Base-by-base conservation (phyloP, 1,140 invertebrate genomes). In the Pygmarrhopalites habei region DNA sequence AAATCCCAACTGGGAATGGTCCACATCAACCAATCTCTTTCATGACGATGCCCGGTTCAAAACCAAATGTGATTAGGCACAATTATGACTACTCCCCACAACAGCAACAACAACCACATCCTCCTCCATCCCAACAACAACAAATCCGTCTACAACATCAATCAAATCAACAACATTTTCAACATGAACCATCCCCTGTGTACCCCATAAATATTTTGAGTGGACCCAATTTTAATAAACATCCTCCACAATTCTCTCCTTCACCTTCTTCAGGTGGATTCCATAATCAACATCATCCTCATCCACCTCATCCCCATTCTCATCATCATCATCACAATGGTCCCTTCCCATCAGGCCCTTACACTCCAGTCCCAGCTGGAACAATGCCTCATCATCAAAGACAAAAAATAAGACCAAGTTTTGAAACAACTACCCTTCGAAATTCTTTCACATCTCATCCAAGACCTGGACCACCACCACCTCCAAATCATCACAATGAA, bases 21-120 rank as follows among this genome's bases (percentile, higher is more conserved):
- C 14, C 10, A 28, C 28, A 56, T 19, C 53, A 35, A 41, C 19
- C 53, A 7, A 32, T 56, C 35, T 56, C 53, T 4, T 56, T 56
- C 19, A 35, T 56, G 29, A 35, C 26, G 4, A 56, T 56, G 53
- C 53, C 53, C 2, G 53, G 53, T 21, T 7, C 53, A 7, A n/a
- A 56, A 39, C 53, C 53, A 4, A 4, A 56, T 7, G 35, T 56
- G 2, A 56, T 56, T 39, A 12, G 39, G 10, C 53, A 56, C 25
- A 12, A 7, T 4, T 26, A 12, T 41, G 53, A 56, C 30, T 56
- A 39, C 30, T 32, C 32, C 19, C 53, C 12, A 5, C 29, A 53
- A n/a, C n/a, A n/a, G n/a, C n/a, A n/a, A n/a, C n/a, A n/a, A n/a
- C n/a, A n/a, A n/a, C n/a, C n/a, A n/a, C n/a, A n/a, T n/a, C n/a